Base-by-base conservation (phyloP, 2,888 invertebrate species). In the Drosophila planitibia region DNA sequence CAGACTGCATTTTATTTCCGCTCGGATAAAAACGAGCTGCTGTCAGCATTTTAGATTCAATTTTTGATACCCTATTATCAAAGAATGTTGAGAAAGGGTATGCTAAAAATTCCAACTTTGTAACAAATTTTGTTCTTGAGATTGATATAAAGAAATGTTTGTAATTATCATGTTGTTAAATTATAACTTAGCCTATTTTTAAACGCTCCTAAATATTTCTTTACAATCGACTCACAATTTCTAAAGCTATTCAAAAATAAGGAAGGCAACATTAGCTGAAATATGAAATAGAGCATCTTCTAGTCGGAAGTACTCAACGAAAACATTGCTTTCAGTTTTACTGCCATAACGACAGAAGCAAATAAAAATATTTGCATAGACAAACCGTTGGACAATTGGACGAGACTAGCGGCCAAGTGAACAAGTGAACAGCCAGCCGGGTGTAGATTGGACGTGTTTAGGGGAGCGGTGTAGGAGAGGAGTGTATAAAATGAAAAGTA, bases 301-400 rank as follows among this genome's bases (percentile, higher is more conserved):
- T 14, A 52, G 47, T 37, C 39, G 6, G 1, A 5, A 3, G 22
- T 5, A 14, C 19, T 12, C 16, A n/a, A n/a, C 14, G 16, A 5
- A 5, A 6, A n/a, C 9, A 30, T 14, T 59, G 28, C 44, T 64
- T 58, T 78, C 51, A 58, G 41, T 74, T 74, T 73, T 79, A 76
- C 74, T 83, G 71, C 73, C 78, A 83, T 82, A 83, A 81, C 71
- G 81, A 65, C 77, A 66, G 76, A 68, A 76, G 78, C 77, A 83
- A 85, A 90, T 84, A 89, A 90, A 91, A 91, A 92, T 91, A 92
- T 91, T 91, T 92, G 83, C 91, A 90, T 91, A 92, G 85, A 88
- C 91, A 76, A 83, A 75, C 75, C 70, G 69, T 71, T 65, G 83
- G 81, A 84, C 90, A 88, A 88, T 85, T 83, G 90, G 73, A 74